Evolutionary conservation across 2,888 invertebrate species (phyloP).

Genomic region (Drosophila nigritarsus): DNA sequence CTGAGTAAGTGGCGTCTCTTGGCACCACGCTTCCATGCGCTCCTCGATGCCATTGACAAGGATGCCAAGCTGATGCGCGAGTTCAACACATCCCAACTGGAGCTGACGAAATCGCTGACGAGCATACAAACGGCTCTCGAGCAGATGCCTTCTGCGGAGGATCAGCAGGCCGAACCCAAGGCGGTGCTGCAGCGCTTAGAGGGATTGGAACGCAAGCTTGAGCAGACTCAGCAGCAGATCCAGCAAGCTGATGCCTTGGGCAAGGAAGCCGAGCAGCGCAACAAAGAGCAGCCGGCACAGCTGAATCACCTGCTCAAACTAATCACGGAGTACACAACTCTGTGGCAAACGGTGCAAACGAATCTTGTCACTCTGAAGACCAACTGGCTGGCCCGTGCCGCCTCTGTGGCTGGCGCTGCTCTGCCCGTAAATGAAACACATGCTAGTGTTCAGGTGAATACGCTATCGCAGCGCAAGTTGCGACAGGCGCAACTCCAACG

Average conservation of each 20-base stretch:
- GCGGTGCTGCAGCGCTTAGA: constrained; percentile 79
- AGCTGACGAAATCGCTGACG: constrained; percentile 89
- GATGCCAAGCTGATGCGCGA: constrained; percentile 88
- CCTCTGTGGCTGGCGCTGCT: constrained; percentile 86
- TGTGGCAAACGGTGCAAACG: constrained; percentile 88
- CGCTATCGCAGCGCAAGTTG: constrained; percentile 87
- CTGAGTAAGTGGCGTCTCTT: constrained; percentile 89
- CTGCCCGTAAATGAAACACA: constrained; percentile 86
- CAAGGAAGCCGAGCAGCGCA: constrained; percentile 87
- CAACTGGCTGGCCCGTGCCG: constrained; percentile 82
- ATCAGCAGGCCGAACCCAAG: constrained; percentile 79
- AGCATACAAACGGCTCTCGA: constrained; percentile 91
- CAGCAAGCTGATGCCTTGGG: constrained; percentile 88
- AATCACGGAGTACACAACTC: constrained; percentile 88
- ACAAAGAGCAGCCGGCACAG: constrained; percentile 86
- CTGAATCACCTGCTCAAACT: constrained; percentile 87
- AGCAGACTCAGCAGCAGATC: constrained; percentile 86
- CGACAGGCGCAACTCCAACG: constrained; percentile 85
- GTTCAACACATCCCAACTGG: constrained; percentile 90
- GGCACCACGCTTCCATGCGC: constrained; percentile 87
- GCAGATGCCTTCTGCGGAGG: constrained; percentile 88
- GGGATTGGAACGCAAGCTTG: constrained; percentile 87
- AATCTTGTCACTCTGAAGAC: constrained; percentile 86
- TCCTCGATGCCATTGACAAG: constrained; percentile 87
- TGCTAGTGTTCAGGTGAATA: constrained; percentile 92